phyloP scores from a whole-genome alignment of 2,113 vertebrate genomes.

The Tragelaphus strepsiceros region DNA sequence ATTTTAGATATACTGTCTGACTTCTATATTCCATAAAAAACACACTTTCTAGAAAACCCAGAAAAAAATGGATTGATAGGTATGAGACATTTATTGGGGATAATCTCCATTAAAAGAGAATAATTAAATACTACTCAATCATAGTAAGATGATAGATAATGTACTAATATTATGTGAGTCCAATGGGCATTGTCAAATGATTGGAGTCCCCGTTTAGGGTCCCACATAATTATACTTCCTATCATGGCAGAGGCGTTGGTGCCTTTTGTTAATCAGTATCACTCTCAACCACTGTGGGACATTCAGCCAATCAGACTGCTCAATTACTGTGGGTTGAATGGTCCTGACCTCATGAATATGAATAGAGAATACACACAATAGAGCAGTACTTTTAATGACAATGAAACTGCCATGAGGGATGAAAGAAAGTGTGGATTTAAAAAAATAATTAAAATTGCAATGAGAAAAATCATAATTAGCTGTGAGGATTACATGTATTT shows the following conservation, averaged over 20 bases:
- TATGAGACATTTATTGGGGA: constrained; percentile 45
- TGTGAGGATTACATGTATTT: constrained; percentile 61
- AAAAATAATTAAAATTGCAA: constrained; percentile 72
- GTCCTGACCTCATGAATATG: constrained; percentile 77
- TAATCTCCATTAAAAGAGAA: constrained; percentile 51
- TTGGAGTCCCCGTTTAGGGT: constrained; percentile 57
- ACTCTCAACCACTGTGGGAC: constrained; percentile 65
- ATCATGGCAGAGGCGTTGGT: constrained; percentile 58
- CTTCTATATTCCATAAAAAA: background rate
- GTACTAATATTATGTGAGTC: constrained; percentile 52
- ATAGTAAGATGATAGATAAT: constrained; percentile 51
- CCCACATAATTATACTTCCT: constrained; percentile 72
- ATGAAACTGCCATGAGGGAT: constrained; percentile 64
- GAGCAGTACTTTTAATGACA: constrained; percentile 71
- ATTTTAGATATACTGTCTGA: background rate
- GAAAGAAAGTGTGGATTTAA: constrained; percentile 64
- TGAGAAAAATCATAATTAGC: constrained; percentile 72
- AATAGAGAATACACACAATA: constrained; percentile 70
- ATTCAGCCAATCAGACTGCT: constrained; percentile 65
- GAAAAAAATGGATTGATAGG: background rate
- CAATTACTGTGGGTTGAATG: constrained; percentile 68
- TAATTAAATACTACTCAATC: constrained; percentile 62
- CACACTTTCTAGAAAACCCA: background rate
- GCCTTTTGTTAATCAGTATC: constrained; percentile 74
- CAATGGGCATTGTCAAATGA: constrained; percentile 71